Conservation (phyloP, 2,113 vertebrate genomes). For the Clarias gariepinus region DNA sequence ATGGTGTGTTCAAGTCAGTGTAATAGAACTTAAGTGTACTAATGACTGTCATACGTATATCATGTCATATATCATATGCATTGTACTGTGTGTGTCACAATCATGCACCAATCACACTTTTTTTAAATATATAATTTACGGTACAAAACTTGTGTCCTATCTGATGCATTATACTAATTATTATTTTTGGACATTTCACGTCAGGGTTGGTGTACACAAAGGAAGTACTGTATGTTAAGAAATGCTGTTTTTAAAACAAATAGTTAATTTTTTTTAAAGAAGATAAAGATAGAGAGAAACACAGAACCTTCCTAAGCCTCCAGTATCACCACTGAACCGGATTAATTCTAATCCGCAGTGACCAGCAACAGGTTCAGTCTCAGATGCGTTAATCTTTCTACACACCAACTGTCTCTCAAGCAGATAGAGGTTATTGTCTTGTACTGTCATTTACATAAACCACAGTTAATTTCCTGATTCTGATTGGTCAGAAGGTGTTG, state of each 20-base stretch:
- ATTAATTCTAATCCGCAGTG: conserved; percentile 52
- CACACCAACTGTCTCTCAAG: not conserved
- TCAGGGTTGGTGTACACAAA: not conserved
- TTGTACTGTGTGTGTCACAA: not conserved
- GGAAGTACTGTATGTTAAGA: too few relatives aligned
- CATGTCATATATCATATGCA: too few relatives aligned
- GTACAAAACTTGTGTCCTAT: too few relatives aligned
- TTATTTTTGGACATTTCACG: not conserved
- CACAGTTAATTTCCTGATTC: not conserved
- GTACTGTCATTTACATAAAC: not conserved
- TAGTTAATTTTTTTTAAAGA: not conserved
- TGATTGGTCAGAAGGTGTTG: not conserved
- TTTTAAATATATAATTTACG: too few relatives aligned
- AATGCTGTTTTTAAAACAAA: not conserved
- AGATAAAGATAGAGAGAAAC: not conserved
- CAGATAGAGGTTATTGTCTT: not conserved
- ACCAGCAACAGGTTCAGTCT: conserved; percentile 22
- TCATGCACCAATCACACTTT: not conserved
- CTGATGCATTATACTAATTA: too few relatives aligned
- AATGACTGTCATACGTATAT: not conserved
- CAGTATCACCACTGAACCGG: conserved; percentile 28
- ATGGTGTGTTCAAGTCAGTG: not conserved
- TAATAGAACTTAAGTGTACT: not conserved
- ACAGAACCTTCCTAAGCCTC: not conserved
- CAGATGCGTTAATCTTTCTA: conserved; percentile 37